Evolutionary conservation across 2,113 vertebrate genomes (phyloP), one percentile per base, ranked within the genome.

Genomic region (Spea bombifrons): DNA sequence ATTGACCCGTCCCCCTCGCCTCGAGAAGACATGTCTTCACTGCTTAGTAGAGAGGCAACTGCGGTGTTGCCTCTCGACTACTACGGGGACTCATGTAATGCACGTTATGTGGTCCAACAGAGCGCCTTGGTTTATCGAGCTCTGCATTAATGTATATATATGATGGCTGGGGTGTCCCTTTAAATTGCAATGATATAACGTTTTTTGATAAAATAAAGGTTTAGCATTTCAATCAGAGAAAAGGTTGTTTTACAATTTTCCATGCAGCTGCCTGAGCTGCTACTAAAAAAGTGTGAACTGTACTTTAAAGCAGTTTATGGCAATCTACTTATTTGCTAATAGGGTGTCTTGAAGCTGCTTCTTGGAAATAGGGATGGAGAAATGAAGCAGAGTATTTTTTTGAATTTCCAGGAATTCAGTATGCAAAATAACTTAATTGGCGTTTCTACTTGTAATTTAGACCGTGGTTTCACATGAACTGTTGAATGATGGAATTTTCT

Each of bases 341-440:
- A 67, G 4, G 49, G 64, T 44, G 73, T 6, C 17, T 45, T 44
- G 17, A 48, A 50, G 61, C 8, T 44, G 50, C 16, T 75, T 75
- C 63, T 12, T 49, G 73, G 61, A 75, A 66, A 75, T 45, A 4
- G 45, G 8, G 13, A 50, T 12, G 5, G 57, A 61, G 47, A 61
- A 65, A 15, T 49, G 7, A 17, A 64, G 57, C 9, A 13, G 46
- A 43, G 61, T 48, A 30, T 63, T 66, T 74, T 74, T 17, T 65
- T 15, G 16, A 43, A 65, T 44, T 75, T 66, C 73, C 73, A 66
- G 47, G 49, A 55, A 67, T 75, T 7, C 5, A 15, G 43, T 67
- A 45, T 9, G 49, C 64, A 9, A 53, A 75, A 75, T 45, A 65
- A 75, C 47, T 53, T 75, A 30, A 75, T 47, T 67, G 3, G 59